Conservation (phyloP, 2,113 vertebrate genomes). For the Trogon surrucura region DNA sequence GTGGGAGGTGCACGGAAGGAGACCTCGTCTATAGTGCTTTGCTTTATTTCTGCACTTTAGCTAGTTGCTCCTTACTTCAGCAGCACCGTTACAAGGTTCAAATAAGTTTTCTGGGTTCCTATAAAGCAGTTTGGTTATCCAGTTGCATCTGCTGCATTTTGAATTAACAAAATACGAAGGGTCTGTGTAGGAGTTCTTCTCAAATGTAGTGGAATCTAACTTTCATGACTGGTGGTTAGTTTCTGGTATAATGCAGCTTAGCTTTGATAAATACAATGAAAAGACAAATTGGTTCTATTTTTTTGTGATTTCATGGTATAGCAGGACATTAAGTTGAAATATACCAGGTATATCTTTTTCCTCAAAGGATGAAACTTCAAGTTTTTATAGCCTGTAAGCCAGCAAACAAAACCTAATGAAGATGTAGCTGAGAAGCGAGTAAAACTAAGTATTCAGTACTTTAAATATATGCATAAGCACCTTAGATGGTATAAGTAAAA, state of each 20-base stretch:
- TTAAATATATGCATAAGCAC: not conserved
- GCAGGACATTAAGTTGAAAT: not conserved
- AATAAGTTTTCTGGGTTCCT: not conserved
- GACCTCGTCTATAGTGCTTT: not conserved
- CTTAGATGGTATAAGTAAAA: not conserved
- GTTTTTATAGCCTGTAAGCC: not conserved
- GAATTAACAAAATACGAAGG: not conserved
- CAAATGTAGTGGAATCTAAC: not conserved
- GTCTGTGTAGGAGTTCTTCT: not conserved
- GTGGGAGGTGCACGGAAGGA: not conserved
- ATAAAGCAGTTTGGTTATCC: not conserved
- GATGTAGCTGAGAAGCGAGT: not conserved
- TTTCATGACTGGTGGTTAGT: not conserved
- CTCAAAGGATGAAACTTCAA: not conserved
- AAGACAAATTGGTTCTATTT: not conserved
- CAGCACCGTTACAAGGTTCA: not conserved
- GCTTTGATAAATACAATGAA: not conserved
- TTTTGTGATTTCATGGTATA: not conserved
- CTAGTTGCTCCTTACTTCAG: not conserved
- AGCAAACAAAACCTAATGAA: not conserved
- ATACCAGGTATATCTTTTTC: not conserved
- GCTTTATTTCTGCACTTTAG: not conserved
- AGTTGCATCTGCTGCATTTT: not conserved
- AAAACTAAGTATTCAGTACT: not conserved
- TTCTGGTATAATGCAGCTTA: not conserved